Evolutionary conservation across 2,113 vertebrate genomes (phyloP), one percentile per base, ranked within the genome.

Genomic region (Pangasianodon hypophthalmus): DNA sequence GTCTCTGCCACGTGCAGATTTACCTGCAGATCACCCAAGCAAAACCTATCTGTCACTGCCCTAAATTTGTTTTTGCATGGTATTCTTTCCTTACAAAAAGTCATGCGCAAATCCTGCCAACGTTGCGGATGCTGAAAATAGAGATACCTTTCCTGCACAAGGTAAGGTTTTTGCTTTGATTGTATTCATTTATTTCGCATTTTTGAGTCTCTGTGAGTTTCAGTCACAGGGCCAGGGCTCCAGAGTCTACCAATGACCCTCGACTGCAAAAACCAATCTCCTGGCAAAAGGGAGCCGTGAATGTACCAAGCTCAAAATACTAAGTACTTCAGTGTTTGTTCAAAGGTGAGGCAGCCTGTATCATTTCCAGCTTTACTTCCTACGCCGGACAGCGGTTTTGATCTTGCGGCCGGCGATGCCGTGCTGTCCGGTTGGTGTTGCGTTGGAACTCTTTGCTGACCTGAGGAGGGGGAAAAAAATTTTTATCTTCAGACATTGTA

Each of bases 311-410:
- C 90, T 89, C 90, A 92, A 91, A 87, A 90, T 92, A 92, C 92
- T 92, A 86, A 94, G 91, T 95, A 94, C 92, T 92, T 94, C 94
- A 95, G 94, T 90, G 89, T 90, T 71, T 93, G 90, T 90, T 91
- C 88, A 85, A n/a, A 79, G 29, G 71, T 37, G 64, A 84, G 67
- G 77, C 77, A 77, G 73, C 64, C 67, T 75, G 56, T 0, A n/a
- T 52, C 10, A 4, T 56, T 52, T 71, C 62, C 73, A 88, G 85
- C 48, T 92, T 90, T 98, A 99, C 95, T 99, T 99, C 92, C 94
- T 97, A 94, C 98, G 98, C 90, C 98, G 97, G 94, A 99, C 95
- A 26, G 98, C 98, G 85, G 96, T 97, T 96, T 98, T 99, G 95
- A 99, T 99, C 96, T 97, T 99, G 91, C 98, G 97, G 80, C 96